phyloP scores from a whole-genome alignment of 2,113 vertebrate species.

The Aythya baeri region DNA sequence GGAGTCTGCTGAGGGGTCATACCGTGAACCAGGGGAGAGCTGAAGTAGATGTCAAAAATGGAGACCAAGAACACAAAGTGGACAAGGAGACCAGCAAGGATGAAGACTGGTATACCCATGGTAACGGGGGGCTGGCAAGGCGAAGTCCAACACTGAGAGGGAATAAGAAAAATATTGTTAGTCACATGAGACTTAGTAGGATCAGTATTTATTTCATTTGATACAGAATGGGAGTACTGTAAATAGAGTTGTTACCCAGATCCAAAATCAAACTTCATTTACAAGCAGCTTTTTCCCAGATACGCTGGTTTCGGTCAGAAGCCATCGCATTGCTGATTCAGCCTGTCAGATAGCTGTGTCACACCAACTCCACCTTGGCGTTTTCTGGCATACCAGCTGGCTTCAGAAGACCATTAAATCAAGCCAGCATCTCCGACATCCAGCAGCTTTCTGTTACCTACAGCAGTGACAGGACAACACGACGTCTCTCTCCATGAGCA shows the following conservation, averaged over 20 bases:
- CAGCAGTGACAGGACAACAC: background rate
- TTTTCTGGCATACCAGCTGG: background rate
- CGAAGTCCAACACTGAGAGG: conserved; percentile 5
- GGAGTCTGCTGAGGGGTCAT: conserved; percentile 87
- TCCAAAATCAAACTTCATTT: background rate
- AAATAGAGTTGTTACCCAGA: background rate
- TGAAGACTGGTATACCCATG: conserved; percentile 83
- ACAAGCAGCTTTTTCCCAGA: background rate
- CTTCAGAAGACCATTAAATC: background rate
- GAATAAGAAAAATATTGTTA: background rate
- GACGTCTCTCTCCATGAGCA: background rate
- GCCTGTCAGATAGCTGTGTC: background rate
- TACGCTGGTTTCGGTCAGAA: background rate
- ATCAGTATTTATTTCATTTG: background rate
- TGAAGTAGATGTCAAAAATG: conserved; percentile 99
- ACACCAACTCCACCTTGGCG: background rate
- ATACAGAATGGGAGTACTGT: background rate
- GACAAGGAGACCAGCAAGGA: conserved; percentile 86
- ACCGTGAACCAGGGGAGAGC: conserved; percentile 94
- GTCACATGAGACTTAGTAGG: background rate
- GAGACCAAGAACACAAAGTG: conserved; percentile 92
- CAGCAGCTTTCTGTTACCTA: background rate
- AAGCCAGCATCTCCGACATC: background rate
- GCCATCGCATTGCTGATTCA: background rate
- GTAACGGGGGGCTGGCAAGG: background rate